Evolutionary conservation across 2,797 vertebrate species (phyloP).

Genomic region (Neomorphus geoffroyi): DNA sequence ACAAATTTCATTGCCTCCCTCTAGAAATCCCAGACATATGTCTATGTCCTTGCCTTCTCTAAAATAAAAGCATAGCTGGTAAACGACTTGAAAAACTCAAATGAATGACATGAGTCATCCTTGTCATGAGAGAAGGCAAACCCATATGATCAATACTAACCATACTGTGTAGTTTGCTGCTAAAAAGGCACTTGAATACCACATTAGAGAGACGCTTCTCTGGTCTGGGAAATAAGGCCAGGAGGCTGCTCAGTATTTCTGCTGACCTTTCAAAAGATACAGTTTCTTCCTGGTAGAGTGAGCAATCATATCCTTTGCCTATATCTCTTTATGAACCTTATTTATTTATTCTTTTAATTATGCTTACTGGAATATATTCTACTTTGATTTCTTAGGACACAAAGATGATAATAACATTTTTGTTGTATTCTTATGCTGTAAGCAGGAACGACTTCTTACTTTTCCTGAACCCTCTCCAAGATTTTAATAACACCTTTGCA

Average conservation of each 20-base stretch:
- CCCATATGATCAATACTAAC: fast-evolving
- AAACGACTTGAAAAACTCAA: background rate
- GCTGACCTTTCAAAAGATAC: background rate
- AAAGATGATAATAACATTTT: background rate
- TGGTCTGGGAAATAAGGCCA: background rate
- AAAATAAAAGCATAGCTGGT: background rate
- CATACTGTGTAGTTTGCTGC: background rate
- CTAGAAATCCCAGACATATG: background rate
- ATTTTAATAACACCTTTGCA: background rate
- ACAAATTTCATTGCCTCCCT: background rate
- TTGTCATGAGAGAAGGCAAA: background rate
- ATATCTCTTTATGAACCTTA: background rate
- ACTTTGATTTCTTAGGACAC: background rate
- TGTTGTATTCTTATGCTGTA: background rate
- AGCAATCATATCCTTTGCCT: background rate
- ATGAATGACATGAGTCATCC: background rate
- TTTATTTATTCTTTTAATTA: background rate
- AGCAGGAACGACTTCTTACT: background rate
- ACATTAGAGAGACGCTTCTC: background rate
- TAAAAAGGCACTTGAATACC: background rate
- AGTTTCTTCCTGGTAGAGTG: background rate
- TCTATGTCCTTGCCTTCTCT: background rate
- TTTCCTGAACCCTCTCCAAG: background rate
- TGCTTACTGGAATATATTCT: background rate
- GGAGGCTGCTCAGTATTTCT: background rate